These are phyloP conservation scores for Setipinna tenuifilis DNA, from an alignment of 2,797 vertebrate genomes.

Conservation along the genomic window DNA sequence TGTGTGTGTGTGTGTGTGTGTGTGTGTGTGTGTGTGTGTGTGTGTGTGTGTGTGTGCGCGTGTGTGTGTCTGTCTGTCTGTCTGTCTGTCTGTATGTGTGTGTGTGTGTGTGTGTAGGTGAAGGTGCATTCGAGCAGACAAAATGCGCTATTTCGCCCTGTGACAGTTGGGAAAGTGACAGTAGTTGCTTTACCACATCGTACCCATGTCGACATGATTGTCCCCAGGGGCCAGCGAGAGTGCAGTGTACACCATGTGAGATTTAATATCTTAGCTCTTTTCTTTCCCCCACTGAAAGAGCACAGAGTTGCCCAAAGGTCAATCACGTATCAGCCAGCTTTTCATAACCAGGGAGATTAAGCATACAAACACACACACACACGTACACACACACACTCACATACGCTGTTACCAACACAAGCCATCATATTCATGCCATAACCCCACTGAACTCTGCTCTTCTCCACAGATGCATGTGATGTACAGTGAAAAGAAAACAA, in stretches of 20 bases:
- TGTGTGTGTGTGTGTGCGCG: constrained; percentile 1
- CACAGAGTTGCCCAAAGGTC: constrained; percentile 2
- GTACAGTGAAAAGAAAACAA: constrained; percentile 23
- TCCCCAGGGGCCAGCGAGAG: neutral
- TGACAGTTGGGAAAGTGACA: constrained; percentile 2
- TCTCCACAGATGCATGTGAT: constrained; percentile 26
- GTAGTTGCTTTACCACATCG: constrained; percentile 3
- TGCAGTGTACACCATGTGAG: neutral
- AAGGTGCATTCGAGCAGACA: neutral
- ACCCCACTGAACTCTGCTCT: constrained; percentile 1
- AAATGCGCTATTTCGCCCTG: neutral
- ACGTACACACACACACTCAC: constrained; percentile 25
- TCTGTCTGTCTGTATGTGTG: neutral
- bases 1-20: neutral
- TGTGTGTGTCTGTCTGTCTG: neutral
- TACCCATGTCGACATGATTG: neutral
- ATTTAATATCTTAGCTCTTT: constrained; percentile 22
- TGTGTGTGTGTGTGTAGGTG: neutral
- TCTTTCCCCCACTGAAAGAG: neutral
- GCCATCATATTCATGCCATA: constrained; percentile 7
- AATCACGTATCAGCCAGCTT: constrained; percentile 20
- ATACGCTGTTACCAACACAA: constrained; percentile 36
- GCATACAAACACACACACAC: neutral
- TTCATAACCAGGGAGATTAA: neutral
- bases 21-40: constrained; percentile 12